Evolutionary conservation across 2,797 vertebrate genomes (phyloP).

Genomic region (Odontamblyopus rebecca): DNA sequence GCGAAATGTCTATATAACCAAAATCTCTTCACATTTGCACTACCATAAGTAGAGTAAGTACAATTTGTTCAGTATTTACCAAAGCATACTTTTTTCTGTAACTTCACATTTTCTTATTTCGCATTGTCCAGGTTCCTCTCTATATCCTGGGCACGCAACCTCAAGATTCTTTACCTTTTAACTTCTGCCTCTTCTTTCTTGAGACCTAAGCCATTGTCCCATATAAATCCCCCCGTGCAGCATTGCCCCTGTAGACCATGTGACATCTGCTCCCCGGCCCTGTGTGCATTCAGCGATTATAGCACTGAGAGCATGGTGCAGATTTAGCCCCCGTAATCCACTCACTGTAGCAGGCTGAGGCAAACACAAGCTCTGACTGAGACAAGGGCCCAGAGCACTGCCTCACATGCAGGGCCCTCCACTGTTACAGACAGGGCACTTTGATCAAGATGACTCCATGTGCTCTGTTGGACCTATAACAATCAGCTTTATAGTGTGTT

Average conservation of each 20-base stretch:
- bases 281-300: conserved; percentile 76
- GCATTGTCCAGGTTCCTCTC: conserved; percentile 30
- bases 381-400: conserved; percentile 29
- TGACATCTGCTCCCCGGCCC: conserved; percentile 79
- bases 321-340: conserved; percentile 82
- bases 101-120: no score
- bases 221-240: conserved; percentile 71
- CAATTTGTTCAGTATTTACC: conserved; percentile 2
- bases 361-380: conserved; percentile 58
- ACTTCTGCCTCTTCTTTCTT: conserved; percentile 20
- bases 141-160: conserved; percentile 17
- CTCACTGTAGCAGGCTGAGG: conserved; percentile 63
- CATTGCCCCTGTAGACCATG: conserved; percentile 75
- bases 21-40: conserved; percentile 16
- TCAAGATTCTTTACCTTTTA: conserved; percentile 20
- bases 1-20: conserved; percentile 4
- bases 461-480: conserved; percentile 6
- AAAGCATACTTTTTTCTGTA: no score
- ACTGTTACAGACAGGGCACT: conserved; percentile 34
- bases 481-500: neutral
- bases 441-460: conserved; percentile 21
- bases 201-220: conserved; percentile 68
- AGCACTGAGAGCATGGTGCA: conserved; percentile 76
- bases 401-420: conserved; percentile 29
- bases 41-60: conserved; percentile 37